phyloP scores from a whole-genome alignment of 2,797 vertebrate genomes.

The Coregonus ussuriensis region DNA sequence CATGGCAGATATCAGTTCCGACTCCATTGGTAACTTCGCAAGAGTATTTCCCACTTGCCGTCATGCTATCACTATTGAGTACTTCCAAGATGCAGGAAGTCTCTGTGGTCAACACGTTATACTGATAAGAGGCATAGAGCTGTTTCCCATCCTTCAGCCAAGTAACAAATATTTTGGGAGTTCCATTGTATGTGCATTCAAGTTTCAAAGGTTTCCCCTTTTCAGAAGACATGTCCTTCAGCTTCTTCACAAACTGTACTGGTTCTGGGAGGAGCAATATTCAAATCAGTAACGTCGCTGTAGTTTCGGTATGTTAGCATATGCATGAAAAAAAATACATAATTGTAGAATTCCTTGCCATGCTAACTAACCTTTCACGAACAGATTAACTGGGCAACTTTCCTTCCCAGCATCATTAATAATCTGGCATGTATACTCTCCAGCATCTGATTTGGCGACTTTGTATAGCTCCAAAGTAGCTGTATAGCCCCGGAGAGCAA shows the following conservation, averaged over 20 bases:
- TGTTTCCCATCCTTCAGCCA: conserved; percentile 86
- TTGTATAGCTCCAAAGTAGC: conserved; percentile 81
- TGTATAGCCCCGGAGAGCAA: conserved; percentile 75
- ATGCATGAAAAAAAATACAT: conserved; percentile 8
- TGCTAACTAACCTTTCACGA: conserved; percentile 87
- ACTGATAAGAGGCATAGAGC: conserved; percentile 83
- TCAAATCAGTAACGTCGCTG: conserved; percentile 44
- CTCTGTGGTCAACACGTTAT: conserved; percentile 85
- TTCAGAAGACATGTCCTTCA: conserved; percentile 84
- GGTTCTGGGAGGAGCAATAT: conserved; percentile 65
- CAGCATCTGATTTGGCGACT: conserved; percentile 79
- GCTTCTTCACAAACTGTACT: conserved; percentile 86
- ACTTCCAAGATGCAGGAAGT: conserved; percentile 80
- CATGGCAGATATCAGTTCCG: conserved; percentile 71
- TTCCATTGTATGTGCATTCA: conserved; percentile 86
- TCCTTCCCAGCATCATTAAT: conserved; percentile 83
- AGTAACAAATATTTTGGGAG: conserved; percentile 82
- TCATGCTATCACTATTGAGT: conserved; percentile 75
- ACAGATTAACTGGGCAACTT: conserved; percentile 79
- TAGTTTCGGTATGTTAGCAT: neutral
- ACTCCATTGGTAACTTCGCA: conserved; percentile 89
- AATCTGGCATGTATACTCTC: conserved; percentile 81
- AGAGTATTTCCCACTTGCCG: conserved; percentile 86
- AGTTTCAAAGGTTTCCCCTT: conserved; percentile 85
- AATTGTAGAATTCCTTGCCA: conserved; percentile 6